Conservation (phyloP, 2,113 vertebrate genomes). For the Aspiorhynchus laticeps region DNA sequence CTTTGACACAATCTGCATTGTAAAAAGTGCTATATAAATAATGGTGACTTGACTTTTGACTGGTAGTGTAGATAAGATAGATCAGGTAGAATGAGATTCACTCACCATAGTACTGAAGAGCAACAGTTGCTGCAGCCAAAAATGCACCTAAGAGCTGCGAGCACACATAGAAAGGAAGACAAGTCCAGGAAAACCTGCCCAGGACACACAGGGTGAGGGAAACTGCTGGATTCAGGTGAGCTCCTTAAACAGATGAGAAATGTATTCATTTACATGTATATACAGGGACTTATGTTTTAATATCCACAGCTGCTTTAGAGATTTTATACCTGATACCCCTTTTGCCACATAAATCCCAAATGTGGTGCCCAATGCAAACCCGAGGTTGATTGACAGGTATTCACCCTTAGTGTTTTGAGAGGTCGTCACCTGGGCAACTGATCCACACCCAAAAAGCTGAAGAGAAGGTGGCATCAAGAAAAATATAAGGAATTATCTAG, state of each 20-base stretch:
- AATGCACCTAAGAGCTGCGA: conserved; percentile 78
- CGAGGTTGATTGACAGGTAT: conserved; percentile 77
- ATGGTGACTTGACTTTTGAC: too few relatives aligned
- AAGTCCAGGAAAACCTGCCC: conserved; percentile 77
- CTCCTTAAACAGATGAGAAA: conserved; percentile 71
- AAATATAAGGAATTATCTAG: not conserved
- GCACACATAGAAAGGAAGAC: conserved; percentile 76
- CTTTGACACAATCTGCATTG: too few relatives aligned
- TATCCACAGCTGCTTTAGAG: not conserved
- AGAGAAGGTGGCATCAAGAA: not conserved
- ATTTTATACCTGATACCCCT: conserved; percentile 80
- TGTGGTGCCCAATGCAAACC: conserved; percentile 75
- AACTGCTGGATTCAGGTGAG: conserved; percentile 86
- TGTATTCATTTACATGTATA: not conserved
- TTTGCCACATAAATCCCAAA: conserved; percentile 74
- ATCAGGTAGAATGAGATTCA: not conserved
- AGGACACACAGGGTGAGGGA: conserved; percentile 79
- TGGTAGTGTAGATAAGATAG: too few relatives aligned
- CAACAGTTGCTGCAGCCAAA: conserved; percentile 72
- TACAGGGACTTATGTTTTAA: not conserved
- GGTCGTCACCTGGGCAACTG: conserved; percentile 79
- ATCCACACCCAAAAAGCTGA: conserved; percentile 80
- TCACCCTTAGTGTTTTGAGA: conserved; percentile 75
- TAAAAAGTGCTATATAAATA: too few relatives aligned
- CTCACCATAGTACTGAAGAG: conserved; percentile 80